These are phyloP conservation scores for Drosophila seclusa DNA, from an alignment of 2,888 invertebrate species.

Conservation along the genomic window DNA sequence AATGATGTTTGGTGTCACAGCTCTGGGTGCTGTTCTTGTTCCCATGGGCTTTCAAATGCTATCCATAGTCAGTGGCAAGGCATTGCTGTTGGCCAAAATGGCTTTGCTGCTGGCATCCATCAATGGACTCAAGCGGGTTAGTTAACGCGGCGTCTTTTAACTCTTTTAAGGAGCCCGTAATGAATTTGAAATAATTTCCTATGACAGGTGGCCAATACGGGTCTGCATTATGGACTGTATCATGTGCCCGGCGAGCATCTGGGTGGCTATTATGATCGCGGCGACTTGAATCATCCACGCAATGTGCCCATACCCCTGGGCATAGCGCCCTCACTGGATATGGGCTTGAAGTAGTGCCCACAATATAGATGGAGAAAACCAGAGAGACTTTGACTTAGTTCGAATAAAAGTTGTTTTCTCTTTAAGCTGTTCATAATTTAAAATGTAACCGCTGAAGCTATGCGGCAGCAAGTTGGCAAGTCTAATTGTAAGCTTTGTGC, in stretches of 20 bases:
- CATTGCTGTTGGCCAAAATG: slow-evolving; percentile 92
- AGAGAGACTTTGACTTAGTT: slow-evolving; percentile 2
- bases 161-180: slow-evolving; percentile 39
- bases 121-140: slow-evolving; percentile 91
- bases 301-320: slow-evolving; percentile 75
- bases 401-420: slow-evolving; percentile 12
- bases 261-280: slow-evolving; percentile 82
- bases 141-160: slow-evolving; percentile 30
- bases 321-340: slow-evolving; percentile 61
- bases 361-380: background rate
- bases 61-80: slow-evolving; percentile 92
- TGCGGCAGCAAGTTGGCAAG: slow-evolving; percentile 38
- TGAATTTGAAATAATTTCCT: slow-evolving; percentile 43
- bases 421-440: slow-evolving; percentile 9
- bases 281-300: slow-evolving; percentile 81
- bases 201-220: slow-evolving; percentile 89
- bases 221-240: slow-evolving; percentile 91
- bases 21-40: slow-evolving; percentile 90
- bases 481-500: slow-evolving; percentile 8
- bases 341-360: slow-evolving; percentile 47
- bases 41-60: slow-evolving; percentile 94
- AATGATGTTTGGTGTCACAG: slow-evolving; percentile 91
- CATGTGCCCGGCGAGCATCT: slow-evolving; percentile 86
- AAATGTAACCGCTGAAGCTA: slow-evolving; percentile 17
- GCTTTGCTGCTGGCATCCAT: slow-evolving; percentile 92